Evolutionary conservation across 2,888 invertebrate species (phyloP), one percentile per base, ranked within the genome.

Genomic region (Morinoia aosen): DNA sequence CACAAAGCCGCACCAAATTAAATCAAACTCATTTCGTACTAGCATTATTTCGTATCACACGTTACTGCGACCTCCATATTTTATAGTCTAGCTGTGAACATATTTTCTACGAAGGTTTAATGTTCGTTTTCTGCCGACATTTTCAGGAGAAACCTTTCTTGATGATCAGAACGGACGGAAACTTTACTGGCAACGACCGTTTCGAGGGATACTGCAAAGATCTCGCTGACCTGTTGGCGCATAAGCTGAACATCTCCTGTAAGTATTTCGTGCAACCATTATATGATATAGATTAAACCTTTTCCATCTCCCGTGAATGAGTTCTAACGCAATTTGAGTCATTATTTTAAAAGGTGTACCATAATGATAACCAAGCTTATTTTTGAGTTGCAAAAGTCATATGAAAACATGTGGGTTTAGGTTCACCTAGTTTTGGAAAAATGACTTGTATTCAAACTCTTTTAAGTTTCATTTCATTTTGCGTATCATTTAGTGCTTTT

Each of bases 191-290:
- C 95, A 98, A 98, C 97, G 98, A 98, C 96, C 98, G 98, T 93
- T 98, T 98, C 97, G 98, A 99, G 97, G 99, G 99, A 95, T 99
- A 99, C 97, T 99, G 99, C 97, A 98, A 99, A 95, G 96, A 96
- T 90, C 96, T 96, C 33, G 96, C 96, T 19, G 96, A 96, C 76
- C 95, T 96, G 33, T 95, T 96, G 11, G 95, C 96, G 4, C 76
- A 93, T 4, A 94, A 96, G 48, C 95, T 96, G 14, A 95, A 95
- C 57, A 95, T 96, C 19, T 95, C 96, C 40, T 96, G 96, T 96
- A 57, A 96, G 96, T 96, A 94, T 19, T 48, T 56, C 33, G 16
- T 76, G 48, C 48, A 4, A 5, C 48, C 48, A 48, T 48, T 48
- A 4, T 48, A 5, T 48, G 48, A 48, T 48, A 48, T 5, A 48